Base-by-base conservation (phyloP, 2,797 vertebrate genomes). In the Geotrypetes seraphini region DNA sequence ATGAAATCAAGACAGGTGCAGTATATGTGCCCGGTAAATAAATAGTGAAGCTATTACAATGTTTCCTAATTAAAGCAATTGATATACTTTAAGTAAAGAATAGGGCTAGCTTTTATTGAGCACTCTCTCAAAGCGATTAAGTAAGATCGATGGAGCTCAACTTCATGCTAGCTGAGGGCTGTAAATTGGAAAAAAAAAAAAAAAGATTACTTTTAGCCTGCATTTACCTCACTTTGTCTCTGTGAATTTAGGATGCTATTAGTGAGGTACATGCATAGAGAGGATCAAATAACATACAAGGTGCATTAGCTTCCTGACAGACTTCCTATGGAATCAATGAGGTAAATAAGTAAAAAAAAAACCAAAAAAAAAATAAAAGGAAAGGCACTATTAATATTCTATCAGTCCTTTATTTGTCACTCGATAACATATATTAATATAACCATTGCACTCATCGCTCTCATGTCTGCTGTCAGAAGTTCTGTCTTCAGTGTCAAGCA, bases 51-150 rank as follows among this genome's bases (percentile, higher is more conserved):
- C 39, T 47, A 47, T 50, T 41, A 37, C 22, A 42, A 36, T 10
- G 15, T 28, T 56, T 39, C 19, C 37, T 53, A 54, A 63, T 68
- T 53, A 48, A 40, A 39, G 25, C 27, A 59, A 46, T 40, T 56
- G 27, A 19, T 50, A 30, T 45, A 49, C 48, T 43, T 56, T 42
- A 60, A 35, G 25, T 28, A 43, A 52, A 47, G 19, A 34, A 16
- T 23, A 53, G 10, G 17, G n/a, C 34, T 39, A 40, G 21, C 10
- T 24, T 47, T 43, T 49, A 45, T 20, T 43, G 60, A 57, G 22
- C 23, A 12, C 53, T 47, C 29, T 47, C 34, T 27, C 10, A 5
- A 18, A 24, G 44, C 0, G 10, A 37, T 33, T 51, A 45, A 24
- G 4, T 10, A 8, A 49, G 13, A 46, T 59, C 19, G 2, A 43